Evolutionary conservation across 1,140 invertebrate species (phyloP), one percentile per base, ranked within the genome.

Genomic region (Plectrocnemia conspersa): DNA sequence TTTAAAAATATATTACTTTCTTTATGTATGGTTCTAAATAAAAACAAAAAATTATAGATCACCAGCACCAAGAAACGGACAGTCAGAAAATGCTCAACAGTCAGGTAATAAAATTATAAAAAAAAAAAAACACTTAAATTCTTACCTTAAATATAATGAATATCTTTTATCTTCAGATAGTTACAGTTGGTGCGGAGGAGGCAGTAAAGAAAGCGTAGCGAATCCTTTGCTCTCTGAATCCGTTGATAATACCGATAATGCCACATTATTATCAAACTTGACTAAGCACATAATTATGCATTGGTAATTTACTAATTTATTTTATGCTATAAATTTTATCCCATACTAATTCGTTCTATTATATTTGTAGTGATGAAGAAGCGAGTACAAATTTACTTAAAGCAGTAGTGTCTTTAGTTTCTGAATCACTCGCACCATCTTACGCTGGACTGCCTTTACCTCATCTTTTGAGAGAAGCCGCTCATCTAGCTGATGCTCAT

Each of bases 401-500:
- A 58, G 84, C 88, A 0, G 70, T 94, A 1, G 81, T 93, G 44
- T 83, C 85, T 32, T 77, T 93, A 64, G 86, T 82, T 1, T 80
- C 81, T 40, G 77, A 82, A 5, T 73, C 91, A n/a, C 69, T 86
- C 15, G 79, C 77, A 2, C 73, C 77, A 3, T 72, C 76, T 41
- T 77, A 83, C 21, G 86, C 89, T 65, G 83, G 80, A 1, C 76
- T 81, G 33, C 85, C 86, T 21, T 91, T 93, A 65, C 80, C 85
- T 5, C 87, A 91, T 64, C 74, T 95, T 10, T 84, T 96, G 77
- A 79, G 84, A 56, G 83, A 92, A 55, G 82, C 85, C 79, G 86
- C 88, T 2, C 90, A 85, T 2, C 70, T 96, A 49, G 91, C 92
- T 0, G 87, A 91, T 67, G 86, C 88, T 23, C 85, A 89, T 6